Conservation (phyloP, 2,797 vertebrate species). For the Austrolebias charrua region DNA sequence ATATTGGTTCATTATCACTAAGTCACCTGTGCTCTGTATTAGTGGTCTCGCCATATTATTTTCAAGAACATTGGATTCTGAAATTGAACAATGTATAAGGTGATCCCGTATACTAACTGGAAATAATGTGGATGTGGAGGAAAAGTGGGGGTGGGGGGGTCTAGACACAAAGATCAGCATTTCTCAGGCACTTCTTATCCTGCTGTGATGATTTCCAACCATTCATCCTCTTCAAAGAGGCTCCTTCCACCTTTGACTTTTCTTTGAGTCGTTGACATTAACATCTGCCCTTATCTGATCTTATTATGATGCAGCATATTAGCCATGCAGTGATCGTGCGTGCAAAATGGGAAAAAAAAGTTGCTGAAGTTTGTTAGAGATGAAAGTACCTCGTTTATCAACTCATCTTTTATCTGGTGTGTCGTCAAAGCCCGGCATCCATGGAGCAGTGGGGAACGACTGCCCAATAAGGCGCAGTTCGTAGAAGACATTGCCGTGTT, state of each 20-base stretch:
- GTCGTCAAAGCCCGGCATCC: conserved; percentile 54
- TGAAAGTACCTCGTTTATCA: conserved; percentile 71
- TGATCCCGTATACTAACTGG: conserved; percentile 34
- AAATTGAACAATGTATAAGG: conserved; percentile 69
- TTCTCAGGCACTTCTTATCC: conserved; percentile 37
- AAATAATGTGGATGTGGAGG: background rate
- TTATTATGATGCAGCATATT: conserved; percentile 45
- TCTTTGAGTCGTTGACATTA: conserved; percentile 43
- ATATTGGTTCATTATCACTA: conserved; percentile 80
- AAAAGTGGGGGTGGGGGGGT: background rate
- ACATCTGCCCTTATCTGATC: conserved; percentile 50
- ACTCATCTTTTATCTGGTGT: conserved; percentile 62
- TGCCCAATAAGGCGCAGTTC: conserved; percentile 60
- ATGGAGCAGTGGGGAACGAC: conserved; percentile 65
- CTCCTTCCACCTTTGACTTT: conserved; percentile 47
- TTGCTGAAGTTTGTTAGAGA: conserved; percentile 62
- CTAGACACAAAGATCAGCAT: conserved; percentile 33
- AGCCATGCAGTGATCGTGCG: conserved; percentile 47
- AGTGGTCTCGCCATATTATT: conserved; percentile 69
- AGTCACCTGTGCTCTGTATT: conserved; percentile 73
- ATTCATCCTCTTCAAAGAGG: conserved; percentile 51
- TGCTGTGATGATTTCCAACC: conserved; percentile 39
- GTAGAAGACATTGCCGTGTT: conserved; percentile 69
- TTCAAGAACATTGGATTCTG: conserved; percentile 70
- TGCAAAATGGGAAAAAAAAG: conserved; percentile 53